Evolutionary conservation across 2,888 invertebrate genomes (phyloP).

Genomic region (Xiphydria camelus): DNA sequence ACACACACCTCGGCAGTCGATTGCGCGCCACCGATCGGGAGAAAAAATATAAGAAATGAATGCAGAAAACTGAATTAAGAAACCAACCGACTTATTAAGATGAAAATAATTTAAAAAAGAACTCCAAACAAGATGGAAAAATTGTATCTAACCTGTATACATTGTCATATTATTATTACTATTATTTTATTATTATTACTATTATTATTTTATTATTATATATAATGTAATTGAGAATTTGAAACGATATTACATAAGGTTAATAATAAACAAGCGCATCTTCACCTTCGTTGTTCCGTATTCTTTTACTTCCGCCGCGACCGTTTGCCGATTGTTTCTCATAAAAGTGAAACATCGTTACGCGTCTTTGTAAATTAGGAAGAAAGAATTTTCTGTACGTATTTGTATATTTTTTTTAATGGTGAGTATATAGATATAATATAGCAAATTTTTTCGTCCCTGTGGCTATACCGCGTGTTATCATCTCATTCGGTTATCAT

Average conservation of each 20-base stretch:
- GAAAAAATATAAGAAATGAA: slow-evolving; percentile 49
- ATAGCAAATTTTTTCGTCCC: no score
- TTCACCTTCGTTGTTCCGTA: slow-evolving; percentile 41
- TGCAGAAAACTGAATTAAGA: slow-evolving; percentile 33
- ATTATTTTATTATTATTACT: slow-evolving; percentile 28
- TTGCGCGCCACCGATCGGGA: slow-evolving; percentile 43
- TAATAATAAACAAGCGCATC: slow-evolving; percentile 58
- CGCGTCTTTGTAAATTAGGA: no score
- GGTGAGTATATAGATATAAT: no score
- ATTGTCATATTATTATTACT: slow-evolving; percentile 56
- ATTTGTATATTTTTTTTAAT: no score
- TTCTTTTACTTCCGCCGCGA: slow-evolving; percentile 7
- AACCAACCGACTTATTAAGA: slow-evolving; percentile 49
- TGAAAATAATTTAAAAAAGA: slow-evolving; percentile 41
- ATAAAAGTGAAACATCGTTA: no score
- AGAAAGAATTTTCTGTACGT: no score
- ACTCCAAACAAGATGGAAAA: slow-evolving; percentile 51
- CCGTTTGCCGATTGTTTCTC: no score
- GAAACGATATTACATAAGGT: slow-evolving; percentile 58
- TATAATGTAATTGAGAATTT: slow-evolving; percentile 57
- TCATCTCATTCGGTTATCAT: no score
- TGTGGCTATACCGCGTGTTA: no score
- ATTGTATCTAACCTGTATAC: slow-evolving; percentile 58
- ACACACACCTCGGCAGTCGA: slow-evolving; percentile 45
- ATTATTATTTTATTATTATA: slow-evolving; percentile 45